phyloP scores from a whole-genome alignment of 2,113 vertebrate genomes.

The Burhinus oedicnemus region DNA sequence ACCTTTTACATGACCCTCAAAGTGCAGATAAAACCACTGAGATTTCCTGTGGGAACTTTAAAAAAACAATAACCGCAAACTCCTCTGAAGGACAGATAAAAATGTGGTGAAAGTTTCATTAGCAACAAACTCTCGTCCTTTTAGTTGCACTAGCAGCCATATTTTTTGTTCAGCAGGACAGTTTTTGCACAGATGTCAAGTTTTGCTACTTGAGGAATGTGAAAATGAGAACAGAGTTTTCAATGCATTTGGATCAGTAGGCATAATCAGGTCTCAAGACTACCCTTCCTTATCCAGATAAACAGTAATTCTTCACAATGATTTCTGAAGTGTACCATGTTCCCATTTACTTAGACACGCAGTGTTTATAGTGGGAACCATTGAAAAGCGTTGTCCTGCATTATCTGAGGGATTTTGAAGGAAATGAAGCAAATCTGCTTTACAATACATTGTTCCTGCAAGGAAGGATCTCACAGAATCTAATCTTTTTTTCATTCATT shows the following conservation, averaged over 20 bases:
- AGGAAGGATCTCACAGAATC: conserved; percentile 58
- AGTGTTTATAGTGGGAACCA: conserved; percentile 34
- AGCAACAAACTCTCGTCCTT: not conserved
- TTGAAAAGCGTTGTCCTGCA: conserved; percentile 28
- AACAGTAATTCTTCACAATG: conserved; percentile 65
- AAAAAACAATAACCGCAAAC: conserved; percentile 53
- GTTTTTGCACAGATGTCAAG: conserved; percentile 62
- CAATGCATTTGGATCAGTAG: conserved; percentile 17
- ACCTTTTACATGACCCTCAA: conserved; percentile 40
- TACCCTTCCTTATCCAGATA: conserved; percentile 61
- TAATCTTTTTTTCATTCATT: conserved; percentile 67
- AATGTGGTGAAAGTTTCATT: conserved; percentile 52
- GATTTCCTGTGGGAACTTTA: conserved; percentile 69
- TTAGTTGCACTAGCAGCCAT: conserved; percentile 23
- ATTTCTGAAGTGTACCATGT: conserved; percentile 66
- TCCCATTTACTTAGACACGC: conserved; percentile 54
- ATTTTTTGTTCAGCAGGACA: conserved; percentile 54
- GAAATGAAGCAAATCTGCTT: conserved; percentile 67
- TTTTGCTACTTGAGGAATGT: conserved; percentile 61
- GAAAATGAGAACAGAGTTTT: conserved; percentile 47
- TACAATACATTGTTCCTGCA: conserved; percentile 62
- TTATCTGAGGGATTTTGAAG: conserved; percentile 65
- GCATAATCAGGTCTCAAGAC: conserved; percentile 55
- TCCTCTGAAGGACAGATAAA: conserved; percentile 48
- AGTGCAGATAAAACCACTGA: not conserved